Base-by-base conservation (phyloP, 2,888 invertebrate genomes). In the Eugnorisma glareosa region DNA sequence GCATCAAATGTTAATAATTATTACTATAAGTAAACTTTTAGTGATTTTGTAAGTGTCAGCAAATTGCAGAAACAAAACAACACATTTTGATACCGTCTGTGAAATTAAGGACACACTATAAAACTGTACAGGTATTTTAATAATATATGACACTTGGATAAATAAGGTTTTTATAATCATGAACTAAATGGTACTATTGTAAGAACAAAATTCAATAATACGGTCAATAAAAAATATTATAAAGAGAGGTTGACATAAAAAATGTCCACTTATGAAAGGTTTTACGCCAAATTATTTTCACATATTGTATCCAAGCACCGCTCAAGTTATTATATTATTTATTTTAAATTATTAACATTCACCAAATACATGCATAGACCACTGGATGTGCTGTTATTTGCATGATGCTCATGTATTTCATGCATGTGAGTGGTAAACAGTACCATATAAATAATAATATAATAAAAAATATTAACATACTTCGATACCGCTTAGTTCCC, bases 401-500 rank as follows among this genome's bases (percentile, higher is more conserved):
- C 67, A 76, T 45, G 63, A 84, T 77, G 81, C 67, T 74, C 54
- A 79, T 83, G 57, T 77, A 77, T 51, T 84, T 70, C 81, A 84
- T 88, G 88, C 87, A 84, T 85, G 85, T 85, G 73, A 79, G 77
- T 88, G 84, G 86, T 73, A 76, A 79, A 81, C 31, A 75, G 75
- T 67, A 72, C 54, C 37, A 85, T 67, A 79, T 74, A 85, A 81
- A 75, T 83, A 88, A 80, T 84, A 86, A 87, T 85, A 88, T 83
- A 84, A 88, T 89, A 89, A 88, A 91, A 90, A 91, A 89, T 86
- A 87, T 91, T 88, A 94, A 96, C 96, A 94, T 96, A 96, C 96
- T 92, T 93, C 93, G 89, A 92, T 90, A 92, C 91, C 91, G 92
- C 95, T 93, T 90, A 96, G 96, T 94, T 96, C 95, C 95, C 95